Conservation (phyloP, 2,113 vertebrate species). For the Coturnix japonica region DNA sequence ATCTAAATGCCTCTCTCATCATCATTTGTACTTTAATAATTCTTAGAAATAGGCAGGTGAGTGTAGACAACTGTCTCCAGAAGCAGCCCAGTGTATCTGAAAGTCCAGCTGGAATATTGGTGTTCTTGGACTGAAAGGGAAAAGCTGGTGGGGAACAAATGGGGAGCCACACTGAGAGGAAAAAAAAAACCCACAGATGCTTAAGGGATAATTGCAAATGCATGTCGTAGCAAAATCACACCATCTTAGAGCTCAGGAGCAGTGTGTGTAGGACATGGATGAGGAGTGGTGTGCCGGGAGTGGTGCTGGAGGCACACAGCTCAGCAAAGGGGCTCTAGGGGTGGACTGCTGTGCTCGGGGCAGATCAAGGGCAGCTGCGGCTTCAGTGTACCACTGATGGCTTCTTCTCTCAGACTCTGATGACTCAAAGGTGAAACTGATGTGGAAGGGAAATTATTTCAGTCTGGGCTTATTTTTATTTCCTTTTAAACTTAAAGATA, state of each 20-base stretch:
- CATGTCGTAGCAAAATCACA: not conserved
- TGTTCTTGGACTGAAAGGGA: not conserved
- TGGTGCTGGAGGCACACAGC: fast-evolving
- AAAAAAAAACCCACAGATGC: too few relatives aligned
- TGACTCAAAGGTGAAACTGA: not conserved
- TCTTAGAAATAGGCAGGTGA: not conserved
- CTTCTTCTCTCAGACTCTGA: not conserved
- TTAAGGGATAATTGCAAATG: not conserved
- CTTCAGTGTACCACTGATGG: not conserved
- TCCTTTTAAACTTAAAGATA: not conserved
- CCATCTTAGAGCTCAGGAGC: not conserved
- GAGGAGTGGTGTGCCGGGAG: fast-evolving
- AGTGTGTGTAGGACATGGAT: not conserved
- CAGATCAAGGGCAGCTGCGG: not conserved
- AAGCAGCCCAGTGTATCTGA: not conserved
- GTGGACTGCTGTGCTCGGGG: not conserved
- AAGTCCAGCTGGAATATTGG: not conserved
- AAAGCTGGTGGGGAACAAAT: not conserved
- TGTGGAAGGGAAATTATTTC: not conserved
- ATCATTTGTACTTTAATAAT: not conserved
- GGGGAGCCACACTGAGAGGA: not conserved
- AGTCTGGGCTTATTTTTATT: not conserved
- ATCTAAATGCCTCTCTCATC: not conserved
- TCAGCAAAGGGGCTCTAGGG: not conserved
- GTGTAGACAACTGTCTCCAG: not conserved